Base-by-base conservation (phyloP, 1,140 invertebrate genomes). In the Antheraea pernyi region DNA sequence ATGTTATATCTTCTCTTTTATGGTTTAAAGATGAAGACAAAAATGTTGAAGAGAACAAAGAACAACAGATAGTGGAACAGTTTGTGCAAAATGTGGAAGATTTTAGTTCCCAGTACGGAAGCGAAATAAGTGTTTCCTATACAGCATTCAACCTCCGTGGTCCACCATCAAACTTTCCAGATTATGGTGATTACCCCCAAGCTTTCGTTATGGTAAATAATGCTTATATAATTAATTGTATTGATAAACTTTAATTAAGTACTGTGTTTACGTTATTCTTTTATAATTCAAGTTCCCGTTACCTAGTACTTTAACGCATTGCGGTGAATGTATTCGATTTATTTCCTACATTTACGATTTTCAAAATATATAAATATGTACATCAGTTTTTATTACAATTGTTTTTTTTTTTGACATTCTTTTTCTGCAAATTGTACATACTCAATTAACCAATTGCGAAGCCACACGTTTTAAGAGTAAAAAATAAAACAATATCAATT, bases 101-200 rank as follows among this genome's bases (percentile, higher is more conserved):
- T 83, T 98, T 97, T 82, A 97, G 96, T 88, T 98, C 97, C 4
- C 97, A 98, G 88, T 98, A 98, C 92, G 97, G 97, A 63, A 97
- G 95, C 91, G 96, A 96, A 88, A 95, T 95, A 71, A 97, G 96
- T 90, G 96, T 98, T 83, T 98, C 97, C 0, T 98, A 98, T 81
- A 97, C 96, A 9, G 97, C 97, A 10, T 94, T 95, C 42, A 98
- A 98, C 91, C 93, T 98, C 72, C 94, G 95, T 69, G 97, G 97
- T 9, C 95, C 95, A 80, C 96, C 96, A 2, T 95, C 94, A 18
- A 97, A 97, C 86, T 98, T 95, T 93, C 97, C 97, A 0, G 94
- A 95, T 70, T 98, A 98, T 92, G 97, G 97, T 60, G 98, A 98
- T 86, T 98, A 96, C 93, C 96, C 97, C 11, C 96, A 98, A 86